These are phyloP conservation scores for Pentamera pediparva DNA, from an alignment of 53 echinoderm and acorn worm species.

Conservation along the genomic window DNA sequence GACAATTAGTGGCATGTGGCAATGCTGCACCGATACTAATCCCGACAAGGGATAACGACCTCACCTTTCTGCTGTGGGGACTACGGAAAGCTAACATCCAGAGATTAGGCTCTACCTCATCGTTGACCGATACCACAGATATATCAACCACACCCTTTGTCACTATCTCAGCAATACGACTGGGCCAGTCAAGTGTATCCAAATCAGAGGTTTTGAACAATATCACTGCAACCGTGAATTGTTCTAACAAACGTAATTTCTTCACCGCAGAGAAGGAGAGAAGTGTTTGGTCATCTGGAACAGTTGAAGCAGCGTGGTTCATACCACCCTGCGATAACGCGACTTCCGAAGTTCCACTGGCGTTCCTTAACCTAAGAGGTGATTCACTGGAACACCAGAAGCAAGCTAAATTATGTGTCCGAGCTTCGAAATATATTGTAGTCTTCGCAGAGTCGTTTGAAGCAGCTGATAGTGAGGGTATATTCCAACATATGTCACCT, in stretches of 20 bases:
- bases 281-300: not conserved
- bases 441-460: not conserved
- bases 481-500: not conserved
- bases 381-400: not conserved
- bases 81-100: not conserved
- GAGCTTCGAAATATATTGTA: not conserved
- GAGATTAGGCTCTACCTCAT: not conserved
- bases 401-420: not conserved
- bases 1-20: not conserved
- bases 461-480: not conserved
- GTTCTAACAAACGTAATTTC: not conserved
- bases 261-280: not conserved
- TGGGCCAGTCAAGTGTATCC: not conserved
- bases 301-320: not conserved
- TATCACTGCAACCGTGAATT: not conserved
- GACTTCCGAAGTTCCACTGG: not conserved
- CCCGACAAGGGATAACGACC: not conserved
- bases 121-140: not conserved
- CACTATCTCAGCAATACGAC: not conserved
- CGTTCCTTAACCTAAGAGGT: not conserved
- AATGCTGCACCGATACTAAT: conserved; percentile 11
- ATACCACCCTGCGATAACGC: not conserved
- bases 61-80: not conserved
- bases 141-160: not conserved
- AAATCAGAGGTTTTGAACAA: not conserved